Percentiles rank a stretch among this genome's conserved stretches.
Conservation (phyloP, 2,888 invertebrate species). For the Drosophila prostipennis region DNA sequence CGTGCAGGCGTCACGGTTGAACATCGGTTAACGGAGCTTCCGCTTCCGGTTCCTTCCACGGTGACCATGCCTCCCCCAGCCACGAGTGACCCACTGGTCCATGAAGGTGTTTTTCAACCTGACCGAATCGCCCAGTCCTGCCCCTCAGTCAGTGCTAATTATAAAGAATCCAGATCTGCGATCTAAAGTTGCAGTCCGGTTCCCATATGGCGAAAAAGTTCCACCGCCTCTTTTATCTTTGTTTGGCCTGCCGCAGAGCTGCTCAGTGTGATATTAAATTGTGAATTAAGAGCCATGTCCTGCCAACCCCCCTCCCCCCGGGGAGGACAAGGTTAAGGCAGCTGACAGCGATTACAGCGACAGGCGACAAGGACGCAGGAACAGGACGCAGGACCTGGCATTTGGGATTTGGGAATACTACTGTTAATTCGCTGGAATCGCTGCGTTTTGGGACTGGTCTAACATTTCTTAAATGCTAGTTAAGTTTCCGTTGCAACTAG, state of each 20-base stretch:
- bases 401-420: conserved; percentile 27
- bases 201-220: conserved; percentile 3
- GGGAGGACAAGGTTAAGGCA: neutral
- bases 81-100: neutral
- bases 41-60: too few relatives aligned
- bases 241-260: neutral
- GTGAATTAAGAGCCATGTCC: conserved; percentile 68
- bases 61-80: too few relatives aligned
- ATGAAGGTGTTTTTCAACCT: conserved; percentile 12
- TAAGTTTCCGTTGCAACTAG: neutral
- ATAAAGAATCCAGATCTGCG: conserved; percentile 5
- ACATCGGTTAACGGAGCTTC: neutral
- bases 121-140: neutral
- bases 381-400: conserved; percentile 1
- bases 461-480: conserved; percentile 41
- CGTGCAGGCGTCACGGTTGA: conserved; percentile 38
- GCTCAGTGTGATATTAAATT: conserved; percentile 74
- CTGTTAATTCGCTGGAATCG: conserved; percentile 32
- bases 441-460: conserved; percentile 17
- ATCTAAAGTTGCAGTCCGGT: conserved; percentile 43
- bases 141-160: conserved; percentile 1
- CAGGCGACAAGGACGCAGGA: conserved; percentile 16
- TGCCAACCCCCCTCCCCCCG: neutral
- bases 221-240: neutral
- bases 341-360: conserved; percentile 14